Percentiles rank a stretch among this genome's conserved stretches.
Conservation (phyloP, 2,113 vertebrate genomes). For the Fulmarus glacialis region DNA sequence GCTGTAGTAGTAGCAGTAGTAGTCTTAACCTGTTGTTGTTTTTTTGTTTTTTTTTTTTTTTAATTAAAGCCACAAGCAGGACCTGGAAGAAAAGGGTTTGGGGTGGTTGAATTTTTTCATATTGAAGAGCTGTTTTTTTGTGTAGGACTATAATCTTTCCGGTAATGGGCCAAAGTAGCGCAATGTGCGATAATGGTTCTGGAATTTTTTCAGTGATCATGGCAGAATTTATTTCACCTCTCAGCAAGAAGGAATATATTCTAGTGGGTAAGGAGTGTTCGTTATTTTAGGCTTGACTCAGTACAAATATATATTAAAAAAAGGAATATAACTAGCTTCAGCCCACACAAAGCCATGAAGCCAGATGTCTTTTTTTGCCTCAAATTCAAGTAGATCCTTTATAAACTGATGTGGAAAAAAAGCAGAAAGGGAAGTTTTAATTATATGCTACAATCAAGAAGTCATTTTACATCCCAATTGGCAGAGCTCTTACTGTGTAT, state of each 20-base stretch:
- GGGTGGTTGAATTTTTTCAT: background rate
- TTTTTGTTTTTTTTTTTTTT: background rate
- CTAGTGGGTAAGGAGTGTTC: background rate
- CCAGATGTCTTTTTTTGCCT: constrained; percentile 48
- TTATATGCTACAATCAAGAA: constrained; percentile 68
- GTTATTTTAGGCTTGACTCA: constrained; percentile 45
- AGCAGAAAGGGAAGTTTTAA: constrained; percentile 61
- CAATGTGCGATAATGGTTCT: background rate
- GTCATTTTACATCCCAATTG: constrained; percentile 59
- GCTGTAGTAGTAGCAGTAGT: background rate
- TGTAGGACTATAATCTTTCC: background rate
- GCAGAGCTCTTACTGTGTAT: constrained; percentile 55
- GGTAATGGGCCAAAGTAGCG: background rate
- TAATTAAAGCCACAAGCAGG: background rate
- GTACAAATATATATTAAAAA: constrained; percentile 38
- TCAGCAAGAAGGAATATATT: constrained; percentile 3
- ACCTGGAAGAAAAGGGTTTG: background rate
- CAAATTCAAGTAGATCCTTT: constrained; percentile 49
- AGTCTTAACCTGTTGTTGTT: background rate
- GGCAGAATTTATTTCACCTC: constrained; percentile 32
- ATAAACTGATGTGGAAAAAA: constrained; percentile 52
- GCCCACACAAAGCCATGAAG: constrained; percentile 30
- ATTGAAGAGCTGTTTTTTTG: background rate
- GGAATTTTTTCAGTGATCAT: background rate
- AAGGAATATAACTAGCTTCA: constrained; percentile 27